Evolutionary conservation across 1,140 invertebrate species (phyloP).

Genomic region (Cecropterus lyciades): DNA sequence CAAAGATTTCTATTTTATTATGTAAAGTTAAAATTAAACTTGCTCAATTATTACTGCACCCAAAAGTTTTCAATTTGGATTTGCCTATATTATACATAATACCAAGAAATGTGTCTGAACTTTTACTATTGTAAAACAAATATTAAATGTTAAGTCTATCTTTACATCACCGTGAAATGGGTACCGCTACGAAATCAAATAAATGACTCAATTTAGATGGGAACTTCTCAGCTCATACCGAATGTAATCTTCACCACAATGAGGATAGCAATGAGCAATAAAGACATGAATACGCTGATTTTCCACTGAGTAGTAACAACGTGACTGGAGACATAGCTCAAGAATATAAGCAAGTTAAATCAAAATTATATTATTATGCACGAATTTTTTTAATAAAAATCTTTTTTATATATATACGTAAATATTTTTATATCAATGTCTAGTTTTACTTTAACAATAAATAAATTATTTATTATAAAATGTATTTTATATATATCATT

Average conservation of each 20-base stretch:
- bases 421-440: too few relatives aligned
- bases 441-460: too few relatives aligned
- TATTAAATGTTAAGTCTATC: background rate
- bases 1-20: background rate
- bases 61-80: background rate
- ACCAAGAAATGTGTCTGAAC: background rate
- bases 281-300: conserved; percentile 51
- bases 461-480: too few relatives aligned
- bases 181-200: conserved; percentile 42
- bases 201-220: conserved; percentile 52
- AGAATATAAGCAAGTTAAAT: conserved; percentile 6
- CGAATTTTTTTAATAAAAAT: too few relatives aligned
- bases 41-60: background rate
- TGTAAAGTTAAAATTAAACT: background rate
- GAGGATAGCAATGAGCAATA: conserved; percentile 49
- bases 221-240: conserved; percentile 44
- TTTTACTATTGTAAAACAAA: background rate
- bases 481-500: too few relatives aligned
- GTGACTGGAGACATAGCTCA: conserved; percentile 37
- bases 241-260: conserved; percentile 59
- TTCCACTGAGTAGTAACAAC: conserved; percentile 40
- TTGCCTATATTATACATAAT: background rate
- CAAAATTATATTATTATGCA: too few relatives aligned
- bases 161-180: conserved; percentile 14
- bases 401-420: too few relatives aligned